These are phyloP conservation scores for Catharus bicknelli DNA, from an alignment of 2,113 vertebrate species.

Conservation along the genomic window DNA sequence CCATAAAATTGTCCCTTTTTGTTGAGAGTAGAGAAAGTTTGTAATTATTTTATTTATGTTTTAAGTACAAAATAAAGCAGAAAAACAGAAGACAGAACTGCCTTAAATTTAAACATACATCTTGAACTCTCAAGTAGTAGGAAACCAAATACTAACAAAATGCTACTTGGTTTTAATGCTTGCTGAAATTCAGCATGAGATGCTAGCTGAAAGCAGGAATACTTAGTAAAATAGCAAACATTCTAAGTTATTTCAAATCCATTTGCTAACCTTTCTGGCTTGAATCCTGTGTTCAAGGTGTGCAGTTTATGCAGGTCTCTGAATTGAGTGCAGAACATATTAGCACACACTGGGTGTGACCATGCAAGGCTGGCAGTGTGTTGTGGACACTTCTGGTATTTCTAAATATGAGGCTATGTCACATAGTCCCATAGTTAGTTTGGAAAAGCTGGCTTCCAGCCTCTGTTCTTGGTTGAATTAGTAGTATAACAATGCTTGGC, in stretches of 20 bases:
- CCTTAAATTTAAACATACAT: neutral
- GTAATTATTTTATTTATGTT: neutral
- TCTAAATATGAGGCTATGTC: neutral
- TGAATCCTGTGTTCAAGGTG: neutral
- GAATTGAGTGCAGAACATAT: neutral
- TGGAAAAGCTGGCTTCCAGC: neutral
- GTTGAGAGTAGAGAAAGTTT: neutral
- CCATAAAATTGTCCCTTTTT: neutral
- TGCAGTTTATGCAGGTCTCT: neutral
- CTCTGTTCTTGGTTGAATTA: neutral
- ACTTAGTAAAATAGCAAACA: neutral
- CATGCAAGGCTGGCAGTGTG: accelerated
- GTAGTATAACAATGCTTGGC: neutral
- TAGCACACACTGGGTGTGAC: neutral
- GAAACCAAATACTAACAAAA: neutral
- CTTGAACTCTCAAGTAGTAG: neutral
- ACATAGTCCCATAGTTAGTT: neutral
- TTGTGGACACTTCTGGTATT: neutral
- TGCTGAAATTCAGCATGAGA: neutral
- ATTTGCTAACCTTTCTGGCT: neutral
- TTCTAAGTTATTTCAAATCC: neutral
- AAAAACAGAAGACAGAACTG: neutral
- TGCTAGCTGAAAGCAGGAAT: neutral
- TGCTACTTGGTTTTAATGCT: neutral
- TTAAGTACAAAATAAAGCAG: neutral